Conservation (phyloP, 2,888 invertebrate genomes). For the Hypselothyrea guttata region DNA sequence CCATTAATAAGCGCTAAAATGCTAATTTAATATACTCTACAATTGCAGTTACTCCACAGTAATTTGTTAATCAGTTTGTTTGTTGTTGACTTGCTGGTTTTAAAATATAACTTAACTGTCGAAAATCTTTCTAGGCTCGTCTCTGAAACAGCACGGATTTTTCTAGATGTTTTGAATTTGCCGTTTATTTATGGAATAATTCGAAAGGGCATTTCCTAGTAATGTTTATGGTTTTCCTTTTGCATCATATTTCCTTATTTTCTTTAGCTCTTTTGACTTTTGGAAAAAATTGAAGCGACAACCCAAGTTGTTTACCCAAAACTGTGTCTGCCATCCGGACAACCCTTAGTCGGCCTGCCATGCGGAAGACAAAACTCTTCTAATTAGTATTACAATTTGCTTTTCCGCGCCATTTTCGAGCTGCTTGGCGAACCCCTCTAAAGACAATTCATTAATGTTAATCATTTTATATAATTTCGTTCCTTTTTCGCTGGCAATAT, state of each 20-base stretch:
- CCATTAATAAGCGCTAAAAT: constrained; percentile 40
- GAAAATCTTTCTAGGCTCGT: too few species aligned
- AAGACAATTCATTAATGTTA: constrained; percentile 75
- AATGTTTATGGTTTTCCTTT: constrained; percentile 4
- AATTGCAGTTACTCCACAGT: neutral
- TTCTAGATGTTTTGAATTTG: too few species aligned
- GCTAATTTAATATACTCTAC: constrained; percentile 39
- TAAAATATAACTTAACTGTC: too few species aligned
- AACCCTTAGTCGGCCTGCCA: constrained; percentile 7
- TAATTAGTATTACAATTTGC: constrained; percentile 76
- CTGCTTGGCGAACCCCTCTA: constrained; percentile 31
- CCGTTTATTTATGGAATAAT: neutral
- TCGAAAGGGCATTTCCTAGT: constrained; percentile 26
- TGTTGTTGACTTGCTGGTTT: too few species aligned
- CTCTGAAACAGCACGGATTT: too few species aligned
- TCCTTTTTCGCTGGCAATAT: constrained; percentile 29
- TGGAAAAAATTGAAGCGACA: constrained; percentile 67
- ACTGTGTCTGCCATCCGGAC: constrained; percentile 38
- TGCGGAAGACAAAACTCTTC: constrained; percentile 47
- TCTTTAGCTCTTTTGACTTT: constrained; percentile 47
- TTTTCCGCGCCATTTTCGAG: constrained; percentile 44
- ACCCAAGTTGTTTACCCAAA: constrained; percentile 75
- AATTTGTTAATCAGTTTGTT: too few species aligned
- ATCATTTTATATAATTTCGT: constrained; percentile 66
- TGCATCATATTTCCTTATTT: constrained; percentile 36